Evolutionary conservation across 2,888 invertebrate species (phyloP).

Genomic region (Drosophila eohydei): DNA sequence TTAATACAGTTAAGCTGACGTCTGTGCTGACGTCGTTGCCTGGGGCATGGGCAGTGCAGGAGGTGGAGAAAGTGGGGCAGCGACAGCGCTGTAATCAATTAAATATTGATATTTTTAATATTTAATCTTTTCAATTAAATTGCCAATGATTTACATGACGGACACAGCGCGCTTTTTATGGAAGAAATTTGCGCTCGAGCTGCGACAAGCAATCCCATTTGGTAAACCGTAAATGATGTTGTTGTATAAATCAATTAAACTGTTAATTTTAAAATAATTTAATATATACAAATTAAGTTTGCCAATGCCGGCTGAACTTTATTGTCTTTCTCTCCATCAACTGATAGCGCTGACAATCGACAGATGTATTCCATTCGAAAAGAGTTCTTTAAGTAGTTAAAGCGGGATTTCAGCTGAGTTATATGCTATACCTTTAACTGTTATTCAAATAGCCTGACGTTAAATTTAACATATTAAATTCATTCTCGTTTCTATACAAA

Average conservation of each 20-base stretch:
- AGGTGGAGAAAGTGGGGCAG: not conserved
- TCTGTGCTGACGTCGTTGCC: conserved; percentile 20
- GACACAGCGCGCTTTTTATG: conserved; percentile 25
- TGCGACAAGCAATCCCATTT: conserved; percentile 27
- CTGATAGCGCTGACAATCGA: not conserved
- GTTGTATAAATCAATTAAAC: conserved; percentile 74
- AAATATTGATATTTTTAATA: conserved; percentile 76
- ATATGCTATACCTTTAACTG: not conserved
- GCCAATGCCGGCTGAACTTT: conserved; percentile 19
- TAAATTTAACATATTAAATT: not conserved
- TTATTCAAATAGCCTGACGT: not conserved
- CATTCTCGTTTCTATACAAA: not conserved
- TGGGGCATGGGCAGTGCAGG: not conserved
- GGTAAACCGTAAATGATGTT: conserved; percentile 59
- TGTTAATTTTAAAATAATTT: conserved; percentile 67
- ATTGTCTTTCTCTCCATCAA: conserved; percentile 21
- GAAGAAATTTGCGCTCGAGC: conserved; percentile 13
- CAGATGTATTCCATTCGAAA: not conserved
- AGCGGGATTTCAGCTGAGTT: too few relatives aligned
- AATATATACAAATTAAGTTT: conserved; percentile 64
- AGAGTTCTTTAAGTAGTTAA: too few relatives aligned
- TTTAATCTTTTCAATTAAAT: conserved; percentile 79
- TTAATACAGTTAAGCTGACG: conserved; percentile 57
- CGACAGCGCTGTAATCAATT: conserved; percentile 54
- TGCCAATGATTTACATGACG: conserved; percentile 58